These are phyloP conservation scores for Calyptomena viridis DNA, from an alignment of 2,113 vertebrate species.

Conservation along the genomic window DNA sequence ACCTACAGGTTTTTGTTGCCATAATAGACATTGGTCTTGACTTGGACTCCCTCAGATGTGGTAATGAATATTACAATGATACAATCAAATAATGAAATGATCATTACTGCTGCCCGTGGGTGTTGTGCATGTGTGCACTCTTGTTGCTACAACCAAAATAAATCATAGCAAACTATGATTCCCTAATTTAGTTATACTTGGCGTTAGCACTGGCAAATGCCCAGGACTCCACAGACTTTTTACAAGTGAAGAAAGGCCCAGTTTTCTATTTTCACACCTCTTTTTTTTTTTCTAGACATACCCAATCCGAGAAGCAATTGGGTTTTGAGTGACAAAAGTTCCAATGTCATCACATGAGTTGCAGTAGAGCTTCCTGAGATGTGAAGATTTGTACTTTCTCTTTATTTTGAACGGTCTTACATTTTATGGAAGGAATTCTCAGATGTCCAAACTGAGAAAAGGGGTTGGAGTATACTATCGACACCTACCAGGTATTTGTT, in stretches of 20 bases:
- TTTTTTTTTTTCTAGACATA: neutral
- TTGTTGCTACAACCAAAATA: neutral
- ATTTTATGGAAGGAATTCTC: neutral
- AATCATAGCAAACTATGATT: neutral
- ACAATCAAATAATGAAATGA: neutral
- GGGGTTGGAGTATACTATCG: neutral
- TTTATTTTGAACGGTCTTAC: neutral
- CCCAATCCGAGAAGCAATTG: neutral
- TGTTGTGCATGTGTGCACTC: neutral
- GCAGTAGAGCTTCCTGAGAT: neutral
- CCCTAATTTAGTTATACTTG: neutral
- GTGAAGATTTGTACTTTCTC: neutral
- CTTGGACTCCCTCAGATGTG: neutral
- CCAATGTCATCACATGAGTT: neutral
- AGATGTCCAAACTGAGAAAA: neutral
- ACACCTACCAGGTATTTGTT: neutral
- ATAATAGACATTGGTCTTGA: neutral
- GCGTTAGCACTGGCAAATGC: neutral
- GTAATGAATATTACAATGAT: neutral
- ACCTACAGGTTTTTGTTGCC: neutral
- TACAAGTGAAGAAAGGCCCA: neutral
- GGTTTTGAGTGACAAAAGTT: neutral
- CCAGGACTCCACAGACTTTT: neutral
- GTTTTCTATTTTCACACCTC: neutral
- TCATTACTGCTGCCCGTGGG: neutral